Base-by-base conservation (phyloP, 2,797 vertebrate genomes). In the Momotus momota region DNA sequence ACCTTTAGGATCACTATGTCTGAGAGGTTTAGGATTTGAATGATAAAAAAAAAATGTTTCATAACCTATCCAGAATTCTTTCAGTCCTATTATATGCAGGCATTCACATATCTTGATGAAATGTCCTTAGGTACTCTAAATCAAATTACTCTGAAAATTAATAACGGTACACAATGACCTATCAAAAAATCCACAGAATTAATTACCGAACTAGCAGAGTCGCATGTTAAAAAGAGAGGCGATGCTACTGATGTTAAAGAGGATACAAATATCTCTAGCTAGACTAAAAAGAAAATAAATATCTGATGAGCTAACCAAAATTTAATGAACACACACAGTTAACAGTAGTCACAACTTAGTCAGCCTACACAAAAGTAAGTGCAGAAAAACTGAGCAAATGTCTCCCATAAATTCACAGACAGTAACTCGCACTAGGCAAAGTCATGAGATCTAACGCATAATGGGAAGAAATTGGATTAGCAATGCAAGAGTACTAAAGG, bases 401-500 rank as follows among this genome's bases (percentile, higher is more conserved):
- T 58, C 87, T 91, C 62, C 74, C 62, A 62, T 77, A 38, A 85
- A 77, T 91, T 71, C 81, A 83, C 65, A 91, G 81, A 66, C 38
- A 87, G 66, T 45, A 72, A 91, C 86, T 67, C 85, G 55, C 61
- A 81, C 27, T 35, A 89, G 81, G 60, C 84, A 61, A 66, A 80
- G 40, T 45, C 64, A 81, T 35, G 23, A 38, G 12, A 72, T 40
- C 74, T 69, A 43, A 87, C 58, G 58, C 43, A 85, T 35, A 90
- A 91, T 70, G 71, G 81, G 27, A 95, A 79, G 45, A 87, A 92
- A 81, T 11, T 77, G 64, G 55, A 92, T 94, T 93, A 94, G 62
- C 81, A 93, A 95, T 27, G 66, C 66, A 86, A 48, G 35, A 58
- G 9, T 29, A 62, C 35, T 80, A 25, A 29, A 41, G 27, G 29